Base-by-base conservation (phyloP, 2,113 vertebrate species). In the Shinisaurus crocodilurus region DNA sequence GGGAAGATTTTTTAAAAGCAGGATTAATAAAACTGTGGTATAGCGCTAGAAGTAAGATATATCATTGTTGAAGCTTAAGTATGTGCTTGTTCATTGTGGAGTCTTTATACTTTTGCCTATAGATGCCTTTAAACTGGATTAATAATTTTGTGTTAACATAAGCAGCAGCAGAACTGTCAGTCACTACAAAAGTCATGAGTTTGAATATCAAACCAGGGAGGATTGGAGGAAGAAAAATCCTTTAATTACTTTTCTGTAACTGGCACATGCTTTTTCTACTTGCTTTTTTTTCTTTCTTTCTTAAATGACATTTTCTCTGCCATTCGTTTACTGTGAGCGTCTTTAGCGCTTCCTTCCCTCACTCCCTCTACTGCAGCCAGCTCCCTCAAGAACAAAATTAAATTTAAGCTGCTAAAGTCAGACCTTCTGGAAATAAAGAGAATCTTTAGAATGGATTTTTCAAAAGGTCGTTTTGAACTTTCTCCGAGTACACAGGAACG, bases 371-470 rank as follows among this genome's bases (percentile, higher is more conserved):
- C 34, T 89, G 76, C 88, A 94, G 86, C 63, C 7, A 12, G 79
- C 74, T 96, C 95, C 93, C 93, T 93, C 65, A 92, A 95, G 96
- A 96, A 91, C 88, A 94, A 95, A 95, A 96, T 95, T 94, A 96
- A 95, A 96, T 95, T 94, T 95, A 93, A 96, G 95, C 95, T 92
- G 91, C 94, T 95, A 86, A 96, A 95, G 92, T 95, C 6, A 92
- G 94, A 95, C 85, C 90, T 96, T 95, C 95, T 91, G 93, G 93
- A 95, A 94, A 92, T 89, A 93, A 95, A 95, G 95, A 94, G 92
- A 95, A 96, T 96, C 96, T 96, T 96, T 96, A 95, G 95, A 96
- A 96, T 96, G 92, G 96, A 96, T 95, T 96, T 96, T 96, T 95
- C 93, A 91, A 96, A 96, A 96, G 96, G 96, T 96, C 96, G 94